Base-by-base conservation (phyloP, 2,888 invertebrate genomes). In the Scaptomyza tumidula region DNA sequence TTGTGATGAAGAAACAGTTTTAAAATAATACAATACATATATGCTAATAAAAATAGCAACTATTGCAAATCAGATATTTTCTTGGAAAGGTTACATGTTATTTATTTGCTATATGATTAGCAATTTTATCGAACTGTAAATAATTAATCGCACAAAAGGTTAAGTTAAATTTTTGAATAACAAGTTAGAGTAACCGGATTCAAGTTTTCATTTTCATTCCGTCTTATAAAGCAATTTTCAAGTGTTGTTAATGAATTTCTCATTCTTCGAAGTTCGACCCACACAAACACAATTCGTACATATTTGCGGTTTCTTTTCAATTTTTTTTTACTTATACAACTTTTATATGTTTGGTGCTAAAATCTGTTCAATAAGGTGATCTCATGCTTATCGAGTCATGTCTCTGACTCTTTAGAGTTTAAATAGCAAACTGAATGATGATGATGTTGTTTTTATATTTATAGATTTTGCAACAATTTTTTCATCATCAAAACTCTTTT, bases 371-470 rank as follows among this genome's bases (percentile, higher is more conserved):
- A 10, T 29, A 49, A 29, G 62, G 49, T 78, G 74, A 72, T 70
- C 62, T 73, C 63, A 74, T 68, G 9, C 31, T 37, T 10, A 54
- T 50, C 74, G 54, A 50, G 14, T 74, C 63, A 69, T 57, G 10
- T 49, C 14, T 35, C 29, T 50, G 31, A 10, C 39, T 44, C 39
- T 37, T 39, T 37, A 41, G 63, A 62, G 57, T 65, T 48, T 35
- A 31, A 59, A 41, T 35, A 24, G 24, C 24, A 54, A 33, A 27
- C 6, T 6, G 24, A 27, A 33, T 58, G 59, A 52, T 54, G 55
- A 53, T 49, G 59, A 52, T 54, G 55, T 53, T 49, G 35, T 33
- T 33, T 33, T 1, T 31, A 35, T 77, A 77, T 75, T 75, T 75
- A 48, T 75, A 72, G 68, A 77, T 77, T 53, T 57, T 63, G 53